Evolutionary conservation across 2,888 invertebrate genomes (phyloP), one percentile per base, ranked within the genome.

Genomic region (Diaphora mendica): DNA sequence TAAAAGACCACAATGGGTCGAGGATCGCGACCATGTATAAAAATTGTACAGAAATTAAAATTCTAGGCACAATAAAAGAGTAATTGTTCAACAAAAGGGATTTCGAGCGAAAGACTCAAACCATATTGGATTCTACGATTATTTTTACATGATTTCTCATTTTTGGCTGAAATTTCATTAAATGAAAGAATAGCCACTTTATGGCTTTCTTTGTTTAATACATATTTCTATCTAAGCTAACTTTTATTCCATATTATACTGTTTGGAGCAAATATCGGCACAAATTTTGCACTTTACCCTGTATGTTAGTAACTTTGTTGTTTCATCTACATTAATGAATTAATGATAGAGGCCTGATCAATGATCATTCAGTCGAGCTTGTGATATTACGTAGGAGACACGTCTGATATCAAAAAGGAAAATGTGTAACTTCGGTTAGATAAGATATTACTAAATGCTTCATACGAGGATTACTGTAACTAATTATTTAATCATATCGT

Each of bases 351-450:
- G 69, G 48, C 69, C 62, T 59, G 66, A 80, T 65, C 65, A 79
- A 55, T 59, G 66, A 80, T 65, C 65, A 79, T 77, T 78, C 83
- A 84, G 85, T 84, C 69, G 81, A 71, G 78, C 77, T 75, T 76
- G 68, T 68, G 78, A 74, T 79, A 78, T 80, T 75, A 76, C 71
- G 77, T 73, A 73, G 69, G 71, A 33, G 71, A 77, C 80, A 74
- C 80, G 85, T 77, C 76, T 77, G 64, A 77, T 80, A 84, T 85
- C 80, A 76, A 62, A 75, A 75, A 62, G 51, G 70, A 75, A 69
- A 23, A 62, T 70, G 74, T 23, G 64, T 33, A 44, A 48, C 33
- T 64, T 30, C 20, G 44, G 42, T 42, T 62, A 62, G 62, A 70
- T 70, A 68, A n/a, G 39, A 69, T 20, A 62, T 55, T n/a, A n/a